Base-by-base conservation (phyloP, 1,140 invertebrate genomes). In the Colletes gigas region DNA sequence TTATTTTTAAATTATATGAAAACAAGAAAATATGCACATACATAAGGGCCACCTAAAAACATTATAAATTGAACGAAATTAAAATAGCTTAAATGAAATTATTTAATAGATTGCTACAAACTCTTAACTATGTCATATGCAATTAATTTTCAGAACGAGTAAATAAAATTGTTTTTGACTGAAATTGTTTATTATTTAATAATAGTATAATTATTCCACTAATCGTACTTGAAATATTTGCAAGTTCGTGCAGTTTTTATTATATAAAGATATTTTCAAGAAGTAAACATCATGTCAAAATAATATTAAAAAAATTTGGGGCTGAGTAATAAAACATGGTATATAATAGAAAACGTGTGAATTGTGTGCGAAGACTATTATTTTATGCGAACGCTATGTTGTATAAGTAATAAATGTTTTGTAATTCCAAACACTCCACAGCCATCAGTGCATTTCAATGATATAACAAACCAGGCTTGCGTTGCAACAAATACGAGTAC, bases 401-500 rank as follows among this genome's bases (percentile, higher is more conserved):
- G 47, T 47, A 21, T 55, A 63, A 71, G 7, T 62, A 47, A 14
- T 44, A 6, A 54, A 12, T 63, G 30, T 47, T 44, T 1, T 0
- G 12, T 63, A 52, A 71, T 9, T 62, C 72, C 2, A 21, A 50
- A 67, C 14, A 1, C 2, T 63, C 65, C 0, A 41, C 4, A 12
- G 47, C 52, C 63, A 57, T 69, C 15, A n/a, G 54, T 85, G 57
- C 52, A 82, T 68, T 63, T 54, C 47, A n/a, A 70, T 69, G 14
- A 52, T 59, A 60, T 52, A 63, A 74, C 54, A 73, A 75, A 75
- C 59, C 71, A 80, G 47, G 63, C 41, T 55, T 86, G 72, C 69
- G 10, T 71, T 78, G 68, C 63, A 71, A 78, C 5, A 67, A 86
- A 74, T 69, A 55, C 70, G 17, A 75, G 52, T 85, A 17, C 41